These are phyloP conservation scores for Rhabdomys pumilio DNA, from an alignment of 2,797 vertebrate genomes.

Conservation along the genomic window DNA sequence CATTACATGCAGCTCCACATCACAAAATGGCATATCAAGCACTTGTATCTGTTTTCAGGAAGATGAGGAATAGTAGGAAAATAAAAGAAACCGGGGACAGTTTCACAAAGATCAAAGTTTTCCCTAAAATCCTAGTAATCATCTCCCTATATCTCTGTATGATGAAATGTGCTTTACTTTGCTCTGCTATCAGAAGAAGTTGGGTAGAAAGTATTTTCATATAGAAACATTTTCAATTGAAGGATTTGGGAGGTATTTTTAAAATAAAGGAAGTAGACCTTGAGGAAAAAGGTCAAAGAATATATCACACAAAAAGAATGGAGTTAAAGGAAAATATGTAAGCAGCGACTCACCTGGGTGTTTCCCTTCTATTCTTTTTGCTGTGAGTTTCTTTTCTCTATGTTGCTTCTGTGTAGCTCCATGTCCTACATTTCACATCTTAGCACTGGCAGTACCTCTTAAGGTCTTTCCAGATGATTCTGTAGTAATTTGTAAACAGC, in stretches of 20 bases:
- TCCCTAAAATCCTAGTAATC: slow-evolving; percentile 19
- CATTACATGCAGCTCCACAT: background rate
- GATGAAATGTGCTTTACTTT: background rate
- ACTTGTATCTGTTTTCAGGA: slow-evolving; percentile 25
- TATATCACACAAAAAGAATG: background rate
- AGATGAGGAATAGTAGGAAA: background rate
- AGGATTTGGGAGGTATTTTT: slow-evolving; percentile 8
- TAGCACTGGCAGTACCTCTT: background rate
- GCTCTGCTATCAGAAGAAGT: background rate
- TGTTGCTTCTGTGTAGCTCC: background rate
- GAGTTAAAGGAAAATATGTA: background rate
- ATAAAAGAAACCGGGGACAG: background rate
- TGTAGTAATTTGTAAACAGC: background rate
- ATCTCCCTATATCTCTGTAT: background rate
- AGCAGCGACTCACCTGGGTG: background rate
- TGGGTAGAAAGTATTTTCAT: slow-evolving; percentile 37
- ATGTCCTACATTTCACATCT: background rate
- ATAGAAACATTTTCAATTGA: background rate
- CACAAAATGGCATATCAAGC: background rate
- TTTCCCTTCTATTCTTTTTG: background rate
- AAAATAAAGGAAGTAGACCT: background rate
- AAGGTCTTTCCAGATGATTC: background rate
- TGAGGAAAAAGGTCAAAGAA: slow-evolving; percentile 10
- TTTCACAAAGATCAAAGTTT: background rate
- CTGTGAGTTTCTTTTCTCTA: background rate